Evolutionary conservation across 2,888 invertebrate species (phyloP), one percentile per base, ranked within the genome.

Genomic region (Microchrysa polita): DNA sequence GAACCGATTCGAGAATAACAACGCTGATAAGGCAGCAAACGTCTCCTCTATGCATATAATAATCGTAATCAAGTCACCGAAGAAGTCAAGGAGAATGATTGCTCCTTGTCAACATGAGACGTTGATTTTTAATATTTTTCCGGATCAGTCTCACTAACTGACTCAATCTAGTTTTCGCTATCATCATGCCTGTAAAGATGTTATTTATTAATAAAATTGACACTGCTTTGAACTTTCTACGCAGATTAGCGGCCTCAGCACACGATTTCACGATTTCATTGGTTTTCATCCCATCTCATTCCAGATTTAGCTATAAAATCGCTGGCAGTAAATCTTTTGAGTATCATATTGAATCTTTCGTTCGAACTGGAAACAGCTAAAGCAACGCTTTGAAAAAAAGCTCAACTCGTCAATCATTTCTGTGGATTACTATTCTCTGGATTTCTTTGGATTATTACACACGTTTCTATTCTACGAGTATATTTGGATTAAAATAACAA

Each of bases 1-100:
- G 69, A n/a, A 69, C 42, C 12, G 23, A 14, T 55, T 57, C 55
- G 55, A 69, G 55, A 69, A 69, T 40, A 69, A 69, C 69, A 69
- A 65, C n/a, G n/a, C 40, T 57, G 69, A 69, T 69, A 69, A 52
- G 53, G 5, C 12, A 22, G 34, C 27, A 34, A 5, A 34, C 27
- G n/a, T n/a, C n/a, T n/a, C 18, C 18, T 27, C n/a, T n/a, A n/a
- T n/a, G n/a, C n/a, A n/a, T n/a, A n/a, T n/a, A n/a, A 34, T 20
- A 5, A 34, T 20, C 55, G 42, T 40, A 55, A n/a, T 18, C 69
- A 69, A 1, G n/a, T n/a, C n/a, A 34, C 5, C 12, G 44, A 48
- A 65, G 42, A 22, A 69, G 55, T 69, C 69, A 69, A 69, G 69
- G 69, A 69, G 42, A 69, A 40, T 69, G 40, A 55, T 40, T 55